Evolutionary conservation across 1,140 invertebrate genomes (phyloP).

Genomic region (Parapsyche elsis): DNA sequence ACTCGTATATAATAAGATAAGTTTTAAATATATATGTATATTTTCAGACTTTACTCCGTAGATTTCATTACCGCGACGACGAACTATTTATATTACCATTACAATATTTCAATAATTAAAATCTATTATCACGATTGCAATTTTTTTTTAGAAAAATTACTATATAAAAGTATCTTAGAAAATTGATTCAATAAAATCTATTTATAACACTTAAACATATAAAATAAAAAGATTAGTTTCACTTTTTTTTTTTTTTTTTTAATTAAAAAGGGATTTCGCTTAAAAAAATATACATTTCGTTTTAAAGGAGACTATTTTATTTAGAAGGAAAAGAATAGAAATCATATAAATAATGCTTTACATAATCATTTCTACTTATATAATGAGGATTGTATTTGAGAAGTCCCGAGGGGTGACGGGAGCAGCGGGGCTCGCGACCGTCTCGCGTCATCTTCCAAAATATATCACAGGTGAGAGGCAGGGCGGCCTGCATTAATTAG

Average conservation of each 20-base stretch:
- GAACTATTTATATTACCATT: slow-evolving; percentile 55
- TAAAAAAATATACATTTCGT: slow-evolving; percentile 56
- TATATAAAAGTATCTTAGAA: slow-evolving; percentile 57
- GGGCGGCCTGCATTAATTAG: slow-evolving; percentile 50
- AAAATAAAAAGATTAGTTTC: slow-evolving; percentile 54
- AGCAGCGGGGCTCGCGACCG: slow-evolving; percentile 56
- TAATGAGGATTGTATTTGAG: slow-evolving; percentile 55
- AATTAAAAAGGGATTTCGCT: slow-evolving; percentile 50
- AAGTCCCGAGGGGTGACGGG: slow-evolving; percentile 52
- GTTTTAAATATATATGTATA: slow-evolving; percentile 48
- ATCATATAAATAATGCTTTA: slow-evolving; percentile 53
- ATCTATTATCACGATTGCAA: slow-evolving; percentile 57
- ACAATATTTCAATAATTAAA: slow-evolving; percentile 57
- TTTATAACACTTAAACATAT: slow-evolving; percentile 56
- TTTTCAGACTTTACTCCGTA: slow-evolving; percentile 56
- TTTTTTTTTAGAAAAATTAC: slow-evolving; percentile 56
- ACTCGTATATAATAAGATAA: slow-evolving; percentile 14
- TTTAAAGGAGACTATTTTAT: slow-evolving; percentile 48
- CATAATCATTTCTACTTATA: slow-evolving; percentile 53
- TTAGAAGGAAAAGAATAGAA: slow-evolving; percentile 27
- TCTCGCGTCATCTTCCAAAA: slow-evolving; percentile 47
- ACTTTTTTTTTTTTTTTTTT: slow-evolving; percentile 52
- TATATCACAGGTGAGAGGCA: slow-evolving; percentile 47
- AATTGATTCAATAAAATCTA: slow-evolving; percentile 57
- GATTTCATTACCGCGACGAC: slow-evolving; percentile 56